Base-by-base conservation (phyloP, 30 jellyfish, hydroid and myxozoan genomes). In the Phacellophora camtschatica region DNA sequence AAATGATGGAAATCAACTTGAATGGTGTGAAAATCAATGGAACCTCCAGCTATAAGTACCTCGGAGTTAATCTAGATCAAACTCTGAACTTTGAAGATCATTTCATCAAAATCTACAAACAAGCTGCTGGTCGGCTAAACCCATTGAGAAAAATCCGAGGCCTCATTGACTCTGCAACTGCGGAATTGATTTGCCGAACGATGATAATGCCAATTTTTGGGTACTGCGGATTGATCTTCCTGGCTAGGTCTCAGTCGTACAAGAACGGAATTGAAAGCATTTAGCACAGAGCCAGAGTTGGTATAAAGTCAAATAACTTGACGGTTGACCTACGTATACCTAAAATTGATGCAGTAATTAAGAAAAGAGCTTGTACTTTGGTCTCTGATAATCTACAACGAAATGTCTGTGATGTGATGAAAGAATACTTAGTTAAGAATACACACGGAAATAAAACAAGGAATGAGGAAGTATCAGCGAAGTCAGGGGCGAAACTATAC, bases 11-110 rank as follows among this genome's bases (percentile, higher is more conserved):
- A 45, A 24, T 72, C 75, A 49, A 54, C 39, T 32, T 49, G 86
- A 72, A 72, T 15, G 74, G 76, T 25, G 76, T 36, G 41, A 72
- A 54, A 72, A 49, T 72, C 39, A 72, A 29, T 49, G 72, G 58
- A 72, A 72, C 86, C 76, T 74, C 88, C 76, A 51, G 19, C 66
- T 56, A 32, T 28, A 74, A 72, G 85, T 72, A 45, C 75, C 85
- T 72, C 19, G 88, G 79, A 36, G 74, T 55, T 51, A 66, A 55
- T 74, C 43, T 9, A 4, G 88, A 74, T 74, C 88, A 74, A 55
- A 35, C 71, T 36, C 83, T 43, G 16, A 18, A 35, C 66, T 74
- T 74, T 53, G 78, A 55, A 20, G 88, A 74, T 31, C 79, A 55
- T 39, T 74, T 74, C 37, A 55, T 30, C 42, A 55, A 72, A 46